A percentile compares a stretch with the other conserved stretches of the same genome.
Evolutionary conservation across 2,888 invertebrate species (phyloP).

Genomic region (Chaetogeoica ovagalla): DNA sequence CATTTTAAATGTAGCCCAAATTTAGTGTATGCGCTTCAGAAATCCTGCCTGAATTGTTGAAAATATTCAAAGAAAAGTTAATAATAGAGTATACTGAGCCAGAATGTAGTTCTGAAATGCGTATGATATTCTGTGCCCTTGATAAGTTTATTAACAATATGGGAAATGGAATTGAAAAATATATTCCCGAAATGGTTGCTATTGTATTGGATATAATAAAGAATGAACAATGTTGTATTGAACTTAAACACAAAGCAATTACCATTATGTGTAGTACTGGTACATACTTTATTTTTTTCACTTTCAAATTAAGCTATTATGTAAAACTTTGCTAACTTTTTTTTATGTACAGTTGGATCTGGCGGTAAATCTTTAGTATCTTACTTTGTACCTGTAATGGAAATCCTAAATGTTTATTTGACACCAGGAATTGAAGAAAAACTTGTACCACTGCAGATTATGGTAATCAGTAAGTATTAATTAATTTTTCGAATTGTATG

Average conservation of each 20-base stretch:
- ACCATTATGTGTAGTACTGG: constrained; percentile 50
- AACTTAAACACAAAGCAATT: constrained; percentile 47
- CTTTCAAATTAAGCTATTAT: neutral
- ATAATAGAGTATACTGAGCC: constrained; percentile 33
- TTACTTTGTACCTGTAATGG: constrained; percentile 45
- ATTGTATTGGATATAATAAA: constrained; percentile 42
- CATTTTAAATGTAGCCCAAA: constrained; percentile 31
- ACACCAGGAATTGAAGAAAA: constrained; percentile 32
- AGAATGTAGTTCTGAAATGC: constrained; percentile 49
- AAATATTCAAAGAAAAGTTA: constrained; percentile 51
- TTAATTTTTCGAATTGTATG: neutral
- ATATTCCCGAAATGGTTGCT: constrained; percentile 31
- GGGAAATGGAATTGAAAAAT: constrained; percentile 39
- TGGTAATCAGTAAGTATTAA: constrained; percentile 37
- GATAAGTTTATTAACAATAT: constrained; percentile 47
- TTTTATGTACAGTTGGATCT: constrained; percentile 19
- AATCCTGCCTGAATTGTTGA: constrained; percentile 42
- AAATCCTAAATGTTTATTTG: constrained; percentile 39
- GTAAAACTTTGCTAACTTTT: neutral
- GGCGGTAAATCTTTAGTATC: constrained; percentile 29
- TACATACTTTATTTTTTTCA: constrained; percentile 1
- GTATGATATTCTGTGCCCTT: constrained; percentile 49
- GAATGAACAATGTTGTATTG: constrained; percentile 43
- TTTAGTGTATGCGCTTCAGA: constrained; percentile 39
- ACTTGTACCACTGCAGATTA: constrained; percentile 26